Evolutionary conservation across 1,140 invertebrate genomes (phyloP).

Genomic region (Trichonephila clavipes): DNA sequence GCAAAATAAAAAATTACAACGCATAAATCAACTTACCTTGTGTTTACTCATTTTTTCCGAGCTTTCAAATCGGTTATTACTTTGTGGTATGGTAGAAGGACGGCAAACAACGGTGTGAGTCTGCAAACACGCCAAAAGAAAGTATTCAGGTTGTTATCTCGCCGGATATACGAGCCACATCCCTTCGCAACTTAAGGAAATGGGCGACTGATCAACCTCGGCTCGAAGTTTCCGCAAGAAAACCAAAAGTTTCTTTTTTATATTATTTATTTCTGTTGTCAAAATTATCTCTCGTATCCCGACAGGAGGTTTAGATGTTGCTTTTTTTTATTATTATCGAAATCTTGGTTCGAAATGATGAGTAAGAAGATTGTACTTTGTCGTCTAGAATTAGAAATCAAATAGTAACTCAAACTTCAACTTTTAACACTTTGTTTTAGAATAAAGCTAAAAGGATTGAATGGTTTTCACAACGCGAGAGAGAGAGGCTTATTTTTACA

Average conservation of each 20-base stretch:
- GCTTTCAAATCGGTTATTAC: background rate
- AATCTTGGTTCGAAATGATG: no score
- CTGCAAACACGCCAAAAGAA: background rate
- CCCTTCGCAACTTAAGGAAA: conserved; percentile 12
- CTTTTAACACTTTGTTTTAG: no score
- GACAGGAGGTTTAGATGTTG: no score
- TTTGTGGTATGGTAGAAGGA: background rate
- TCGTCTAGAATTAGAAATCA: no score
- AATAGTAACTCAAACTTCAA: no score
- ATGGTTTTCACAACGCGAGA: no score
- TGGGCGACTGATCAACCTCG: background rate
- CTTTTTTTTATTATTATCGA: no score
- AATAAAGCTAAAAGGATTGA: no score
- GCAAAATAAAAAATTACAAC: background rate
- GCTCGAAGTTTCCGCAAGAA: background rate
- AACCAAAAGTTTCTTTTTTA: background rate
- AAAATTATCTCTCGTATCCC: no score
- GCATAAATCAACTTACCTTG: background rate
- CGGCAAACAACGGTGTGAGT: conserved; percentile 7
- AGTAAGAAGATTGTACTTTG: no score
- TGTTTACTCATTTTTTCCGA: background rate
- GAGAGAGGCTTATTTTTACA: no score
- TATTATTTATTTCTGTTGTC: background rate
- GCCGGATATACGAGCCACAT: conserved; percentile 42
- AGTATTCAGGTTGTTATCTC: background rate